Evolutionary conservation across 2,797 vertebrate genomes (phyloP).

Genomic region (Pseudochromis fuscus): DNA sequence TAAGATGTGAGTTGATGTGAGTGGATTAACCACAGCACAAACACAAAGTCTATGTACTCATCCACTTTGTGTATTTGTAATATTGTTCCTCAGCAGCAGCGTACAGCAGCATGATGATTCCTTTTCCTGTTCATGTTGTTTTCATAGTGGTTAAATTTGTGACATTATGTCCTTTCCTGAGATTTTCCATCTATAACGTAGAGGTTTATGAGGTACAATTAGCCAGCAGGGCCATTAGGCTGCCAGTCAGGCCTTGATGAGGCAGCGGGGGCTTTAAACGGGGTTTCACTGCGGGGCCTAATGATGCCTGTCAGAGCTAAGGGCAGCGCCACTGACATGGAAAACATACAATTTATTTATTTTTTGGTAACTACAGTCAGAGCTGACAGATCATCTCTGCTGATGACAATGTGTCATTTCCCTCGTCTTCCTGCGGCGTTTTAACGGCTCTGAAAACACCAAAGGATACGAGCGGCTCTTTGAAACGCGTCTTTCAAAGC

Average conservation of each 20-base stretch:
- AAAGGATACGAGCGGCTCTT: constrained; percentile 3
- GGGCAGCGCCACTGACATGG: constrained; percentile 4
- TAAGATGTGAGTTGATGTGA: too few relatives aligned
- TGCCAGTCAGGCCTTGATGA: constrained; percentile 43
- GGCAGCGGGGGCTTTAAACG: constrained; percentile 7
- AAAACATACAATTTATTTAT: constrained; percentile 27
- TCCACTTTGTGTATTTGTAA: too few relatives aligned
- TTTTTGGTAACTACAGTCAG: neutral
- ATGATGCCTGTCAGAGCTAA: constrained; percentile 44
- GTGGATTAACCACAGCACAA: too few relatives aligned
- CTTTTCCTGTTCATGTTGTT: neutral
- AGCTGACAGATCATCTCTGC: constrained; percentile 29
- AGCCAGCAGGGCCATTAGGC: constrained; percentile 53
- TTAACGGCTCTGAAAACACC: constrained; percentile 26
- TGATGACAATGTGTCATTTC: constrained; percentile 3
- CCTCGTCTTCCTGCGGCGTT: constrained; percentile 1
- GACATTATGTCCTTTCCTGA: neutral
- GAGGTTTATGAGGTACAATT: constrained; percentile 46
- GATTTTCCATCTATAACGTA: constrained; percentile 25
- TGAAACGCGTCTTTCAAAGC: constrained; percentile 21
- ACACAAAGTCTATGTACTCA: too few relatives aligned
- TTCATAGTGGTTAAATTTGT: neutral
- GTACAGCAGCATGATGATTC: neutral
- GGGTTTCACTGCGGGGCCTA: constrained; percentile 32
- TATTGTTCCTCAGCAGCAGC: too few relatives aligned